Base-by-base conservation (phyloP, 2,113 vertebrate species). In the Psophia crepitans region DNA sequence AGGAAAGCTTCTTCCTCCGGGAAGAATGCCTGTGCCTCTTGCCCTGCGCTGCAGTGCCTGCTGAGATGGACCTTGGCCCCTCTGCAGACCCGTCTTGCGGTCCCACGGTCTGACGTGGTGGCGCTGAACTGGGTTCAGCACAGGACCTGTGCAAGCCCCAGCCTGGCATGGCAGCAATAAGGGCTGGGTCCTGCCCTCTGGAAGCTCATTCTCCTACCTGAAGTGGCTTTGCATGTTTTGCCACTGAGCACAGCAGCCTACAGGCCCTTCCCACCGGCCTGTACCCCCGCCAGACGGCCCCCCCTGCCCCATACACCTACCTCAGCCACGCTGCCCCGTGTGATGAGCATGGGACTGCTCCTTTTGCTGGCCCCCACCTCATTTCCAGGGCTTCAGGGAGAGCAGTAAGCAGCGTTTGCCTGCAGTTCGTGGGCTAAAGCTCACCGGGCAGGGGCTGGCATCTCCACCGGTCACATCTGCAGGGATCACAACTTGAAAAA, bases 271-370 rank as follows among this genome's bases (percentile, higher is more conserved):
- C 56, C 26, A 8, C 18, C 33, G 5, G 12, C 46, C 58, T 2
- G 32, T 5, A 4, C n/a, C 21, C 22, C 2, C 49, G 6, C 61
- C 44, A 16, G 18, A 1, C 24, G 5, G 48, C 7, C 22, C 51
- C 3, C 0, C 14, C 43, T 27, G 53, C 41, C 65, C 28, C 46
- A 3, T 6, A 8, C 30, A 15, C 65, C 33, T 2, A 13, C 15
- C 21, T 35, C 6, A 6, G 56, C 41, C 48, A 1, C 1, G 9
- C 61, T 35, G 24, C 12, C 21, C 33, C 0, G 0, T 10, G 43
- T 7, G 30, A 37, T 2, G 37, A 6, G 7, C 1, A 1, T 0
- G 1, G 46, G 19, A 24, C 15, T 0, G 2, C 43, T 60, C 18
- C 41, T 37, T 43, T 57, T 2, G 0, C 35, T 26, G 46, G 6